Conservation (phyloP, 1,140 invertebrate genomes). For the Meteorus sp. region DNA sequence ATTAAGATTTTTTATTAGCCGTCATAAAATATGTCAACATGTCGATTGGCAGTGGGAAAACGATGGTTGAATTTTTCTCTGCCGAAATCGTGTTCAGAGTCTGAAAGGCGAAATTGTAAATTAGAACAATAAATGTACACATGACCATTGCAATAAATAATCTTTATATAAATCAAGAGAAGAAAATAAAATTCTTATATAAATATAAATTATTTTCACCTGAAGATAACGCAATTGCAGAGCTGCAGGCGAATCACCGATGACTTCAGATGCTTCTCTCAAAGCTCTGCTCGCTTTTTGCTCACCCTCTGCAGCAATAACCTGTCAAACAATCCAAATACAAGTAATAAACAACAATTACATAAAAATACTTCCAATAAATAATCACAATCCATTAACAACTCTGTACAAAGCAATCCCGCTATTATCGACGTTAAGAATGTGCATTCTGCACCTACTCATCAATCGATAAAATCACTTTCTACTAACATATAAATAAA, state of each 20-base stretch:
- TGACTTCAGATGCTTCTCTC: constrained; percentile 90
- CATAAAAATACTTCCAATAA: too few species aligned
- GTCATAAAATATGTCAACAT: constrained; percentile 78
- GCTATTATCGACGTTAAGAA: background rate
- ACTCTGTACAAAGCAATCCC: too few species aligned
- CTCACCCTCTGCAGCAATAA: constrained; percentile 83
- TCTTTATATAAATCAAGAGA: constrained; percentile 1
- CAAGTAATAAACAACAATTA: too few species aligned
- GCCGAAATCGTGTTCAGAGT: constrained; percentile 93
- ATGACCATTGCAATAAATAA: constrained; percentile 2
- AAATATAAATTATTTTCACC: constrained; percentile 33
- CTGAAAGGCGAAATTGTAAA: constrained; percentile 57
- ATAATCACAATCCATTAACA: too few species aligned
- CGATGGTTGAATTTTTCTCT: constrained; percentile 97
- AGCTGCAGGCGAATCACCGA: constrained; percentile 87
- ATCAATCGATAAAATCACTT: too few species aligned
- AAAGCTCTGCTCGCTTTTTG: constrained; percentile 87
- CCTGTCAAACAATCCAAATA: constrained; percentile 58
- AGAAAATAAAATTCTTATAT: background rate
- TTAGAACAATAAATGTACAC: too few species aligned
- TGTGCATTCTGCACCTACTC: too few species aligned
- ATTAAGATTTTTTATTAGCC: constrained; percentile 33
- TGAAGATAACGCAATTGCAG: constrained; percentile 71
- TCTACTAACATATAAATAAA: too few species aligned
- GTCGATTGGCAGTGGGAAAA: constrained; percentile 94